Conservation (phyloP, 2,888 invertebrate species). For the Adela reaumurella region DNA sequence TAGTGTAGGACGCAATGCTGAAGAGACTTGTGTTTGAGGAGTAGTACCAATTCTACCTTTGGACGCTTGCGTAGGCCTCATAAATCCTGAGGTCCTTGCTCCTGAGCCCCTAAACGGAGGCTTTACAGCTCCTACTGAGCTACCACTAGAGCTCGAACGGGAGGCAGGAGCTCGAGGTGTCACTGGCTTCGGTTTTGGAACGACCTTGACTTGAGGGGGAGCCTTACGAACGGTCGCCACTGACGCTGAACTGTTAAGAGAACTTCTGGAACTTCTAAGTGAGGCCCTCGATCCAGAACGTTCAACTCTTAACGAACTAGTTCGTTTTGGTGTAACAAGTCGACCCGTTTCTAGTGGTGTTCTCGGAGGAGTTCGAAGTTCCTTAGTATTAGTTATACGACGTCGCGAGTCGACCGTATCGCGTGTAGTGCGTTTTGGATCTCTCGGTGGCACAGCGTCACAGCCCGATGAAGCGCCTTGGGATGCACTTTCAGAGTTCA, state of each 20-base stretch:
- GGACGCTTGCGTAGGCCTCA: constrained; percentile 85
- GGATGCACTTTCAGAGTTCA: constrained; percentile 82
- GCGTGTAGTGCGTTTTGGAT: constrained; percentile 12
- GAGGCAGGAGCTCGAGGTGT: constrained; percentile 45
- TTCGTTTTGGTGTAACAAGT: constrained; percentile 26
- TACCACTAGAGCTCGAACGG: constrained; percentile 43
- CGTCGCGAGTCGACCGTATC: constrained; percentile 13
- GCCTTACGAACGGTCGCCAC: constrained; percentile 75
- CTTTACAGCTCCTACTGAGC: constrained; percentile 47
- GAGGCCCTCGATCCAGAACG: constrained; percentile 76
- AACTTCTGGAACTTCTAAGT: constrained; percentile 77
- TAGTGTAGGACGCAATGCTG: background rate
- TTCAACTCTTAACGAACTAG: constrained; percentile 59
- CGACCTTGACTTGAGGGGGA: constrained; percentile 41
- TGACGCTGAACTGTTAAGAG: constrained; percentile 77
- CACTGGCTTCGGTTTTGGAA: constrained; percentile 50
- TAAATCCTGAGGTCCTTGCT: constrained; percentile 62
- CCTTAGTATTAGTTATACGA: constrained; percentile 45
- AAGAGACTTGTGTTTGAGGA: no score
- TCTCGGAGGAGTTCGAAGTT: constrained; percentile 36
- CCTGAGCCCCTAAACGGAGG: constrained; percentile 33
- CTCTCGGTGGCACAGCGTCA: constrained; percentile 22
- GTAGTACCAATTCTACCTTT: constrained; percentile 64
- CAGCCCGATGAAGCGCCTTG: constrained; percentile 79
- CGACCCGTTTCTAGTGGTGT: constrained; percentile 34